A percentile compares a stretch with the other conserved stretches of the same genome.
Conservation (phyloP, 2,113 vertebrate species). For the Turnix velox region DNA sequence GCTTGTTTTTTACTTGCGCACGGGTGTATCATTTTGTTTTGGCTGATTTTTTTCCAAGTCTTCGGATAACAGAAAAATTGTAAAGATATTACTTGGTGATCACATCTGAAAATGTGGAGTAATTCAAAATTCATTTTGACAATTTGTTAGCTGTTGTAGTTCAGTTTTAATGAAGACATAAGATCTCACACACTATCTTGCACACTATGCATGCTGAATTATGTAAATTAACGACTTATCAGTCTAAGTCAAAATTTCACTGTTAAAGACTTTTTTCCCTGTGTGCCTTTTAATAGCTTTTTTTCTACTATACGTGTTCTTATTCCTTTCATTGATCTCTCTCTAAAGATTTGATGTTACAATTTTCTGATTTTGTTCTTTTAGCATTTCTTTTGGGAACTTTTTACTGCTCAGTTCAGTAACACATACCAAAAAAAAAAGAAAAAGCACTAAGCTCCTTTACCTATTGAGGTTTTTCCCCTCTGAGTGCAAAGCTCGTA, state of each 20-base stretch:
- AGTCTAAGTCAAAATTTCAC: not conserved
- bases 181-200: not conserved
- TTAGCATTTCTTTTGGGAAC: not conserved
- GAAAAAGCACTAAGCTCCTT: not conserved
- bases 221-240: not conserved
- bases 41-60: not conserved
- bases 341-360: not conserved
- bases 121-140: not conserved
- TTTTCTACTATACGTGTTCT: not conserved
- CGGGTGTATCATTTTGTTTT: not conserved
- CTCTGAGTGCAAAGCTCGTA: not conserved
- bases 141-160: slow-evolving; percentile 9
- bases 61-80: not conserved
- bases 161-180: not conserved
- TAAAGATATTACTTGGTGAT: not conserved
- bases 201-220: not conserved
- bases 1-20: not conserved
- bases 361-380: not conserved
- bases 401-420: not conserved
- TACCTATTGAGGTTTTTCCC: not conserved
- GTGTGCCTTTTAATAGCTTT: not conserved
- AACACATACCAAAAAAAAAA: not conserved
- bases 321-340: not conserved
- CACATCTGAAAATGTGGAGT: not conserved
- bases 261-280: not conserved